Percentiles rank a stretch among this genome's conserved stretches.
These are phyloP conservation scores for Zaprionus inermis DNA, from an alignment of 1,140 invertebrate species.

Conservation along the genomic window DNA sequence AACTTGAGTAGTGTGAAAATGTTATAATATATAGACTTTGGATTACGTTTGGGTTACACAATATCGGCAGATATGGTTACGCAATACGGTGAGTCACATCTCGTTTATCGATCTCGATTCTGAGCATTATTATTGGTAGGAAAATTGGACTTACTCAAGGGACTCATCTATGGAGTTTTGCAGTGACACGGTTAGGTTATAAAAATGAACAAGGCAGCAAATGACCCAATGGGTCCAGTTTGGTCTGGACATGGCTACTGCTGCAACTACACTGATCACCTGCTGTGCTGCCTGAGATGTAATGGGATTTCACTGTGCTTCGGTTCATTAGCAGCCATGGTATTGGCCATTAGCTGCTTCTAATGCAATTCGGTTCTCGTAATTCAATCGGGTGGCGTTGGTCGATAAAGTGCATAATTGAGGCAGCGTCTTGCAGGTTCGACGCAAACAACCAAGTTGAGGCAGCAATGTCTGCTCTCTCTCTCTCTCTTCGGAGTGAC, in stretches of 20 bases:
- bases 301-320: slow-evolving; percentile 7
- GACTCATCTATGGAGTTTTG: background rate
- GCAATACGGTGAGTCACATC: background rate
- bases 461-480: slow-evolving; percentile 8
- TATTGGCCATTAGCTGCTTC: slow-evolving; percentile 47
- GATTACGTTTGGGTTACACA: too few species aligned
- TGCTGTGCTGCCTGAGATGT: background rate
- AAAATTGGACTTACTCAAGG: background rate
- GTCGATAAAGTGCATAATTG: slow-evolving; percentile 65
- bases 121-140: background rate
- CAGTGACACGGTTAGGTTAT: background rate
- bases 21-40: too few species aligned
- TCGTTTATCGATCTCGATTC: background rate
- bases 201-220: background rate
- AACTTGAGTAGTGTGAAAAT: too few species aligned
- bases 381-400: slow-evolving; percentile 52
- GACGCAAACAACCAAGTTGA: too few species aligned
- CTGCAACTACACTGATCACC: slow-evolving; percentile 35
- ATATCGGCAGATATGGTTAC: too few species aligned
- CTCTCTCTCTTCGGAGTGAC: background rate
- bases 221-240: too few species aligned
- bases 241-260: slow-evolving; percentile 12
- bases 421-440: slow-evolving; percentile 32
- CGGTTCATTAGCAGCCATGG: slow-evolving; percentile 22
- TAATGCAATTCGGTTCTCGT: slow-evolving; percentile 55